Conservation (phyloP, 2,888 invertebrate genomes). For the Orchesella flavescens region DNA sequence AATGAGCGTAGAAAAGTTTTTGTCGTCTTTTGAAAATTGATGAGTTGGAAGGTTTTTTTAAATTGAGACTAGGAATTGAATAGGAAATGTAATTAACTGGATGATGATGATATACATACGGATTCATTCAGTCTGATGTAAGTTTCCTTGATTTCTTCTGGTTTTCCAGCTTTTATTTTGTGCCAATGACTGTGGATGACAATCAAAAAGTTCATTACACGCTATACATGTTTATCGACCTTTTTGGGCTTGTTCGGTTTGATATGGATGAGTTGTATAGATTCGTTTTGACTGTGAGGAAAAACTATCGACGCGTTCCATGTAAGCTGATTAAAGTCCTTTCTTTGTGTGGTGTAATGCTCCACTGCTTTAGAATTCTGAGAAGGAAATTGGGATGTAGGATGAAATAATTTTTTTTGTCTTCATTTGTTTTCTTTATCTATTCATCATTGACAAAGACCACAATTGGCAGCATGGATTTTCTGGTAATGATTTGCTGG, state of each 20-base stretch:
- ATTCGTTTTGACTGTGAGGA: slow-evolving; percentile 87
- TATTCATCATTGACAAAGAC: slow-evolving; percentile 73
- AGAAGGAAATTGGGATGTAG: no score
- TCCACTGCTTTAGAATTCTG: no score
- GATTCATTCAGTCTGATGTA: no score
- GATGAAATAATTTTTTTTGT: neutral
- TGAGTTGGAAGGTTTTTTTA: no score
- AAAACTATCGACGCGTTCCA: slow-evolving; percentile 87
- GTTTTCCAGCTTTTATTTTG: slow-evolving; percentile 79
- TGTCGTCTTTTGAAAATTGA: no score
- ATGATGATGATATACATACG: no score
- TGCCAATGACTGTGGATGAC: slow-evolving; percentile 82
- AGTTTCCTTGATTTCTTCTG: slow-evolving; percentile 13
- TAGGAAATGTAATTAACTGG: no score
- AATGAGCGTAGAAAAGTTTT: no score
- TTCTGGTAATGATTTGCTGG: slow-evolving; percentile 74
- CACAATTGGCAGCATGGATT: slow-evolving; percentile 93
- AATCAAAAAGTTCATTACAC: slow-evolving; percentile 83
- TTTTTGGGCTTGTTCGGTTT: slow-evolving; percentile 81
- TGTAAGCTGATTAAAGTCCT: slow-evolving; percentile 18
- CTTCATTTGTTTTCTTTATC: neutral
- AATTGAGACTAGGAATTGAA: no score
- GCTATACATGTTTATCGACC: slow-evolving; percentile 84
- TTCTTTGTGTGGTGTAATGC: no score
- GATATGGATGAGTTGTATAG: slow-evolving; percentile 81